Evolutionary conservation across 2,113 vertebrate species (phyloP).

Genomic region (Coptodon bakossiorum): DNA sequence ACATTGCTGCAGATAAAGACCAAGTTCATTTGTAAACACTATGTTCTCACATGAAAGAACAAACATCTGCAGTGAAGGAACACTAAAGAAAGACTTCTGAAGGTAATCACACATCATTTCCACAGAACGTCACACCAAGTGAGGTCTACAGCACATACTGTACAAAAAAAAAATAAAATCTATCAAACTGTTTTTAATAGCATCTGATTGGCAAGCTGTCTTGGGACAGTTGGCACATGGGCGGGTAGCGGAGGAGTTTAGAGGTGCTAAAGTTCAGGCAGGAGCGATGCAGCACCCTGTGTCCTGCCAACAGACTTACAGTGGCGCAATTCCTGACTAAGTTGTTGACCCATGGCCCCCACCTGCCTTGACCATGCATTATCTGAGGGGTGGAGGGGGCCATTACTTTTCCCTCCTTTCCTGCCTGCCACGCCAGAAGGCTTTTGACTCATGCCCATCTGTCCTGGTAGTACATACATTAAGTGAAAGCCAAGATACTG

Average conservation of each 20-base stretch:
- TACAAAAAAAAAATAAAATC: constrained; percentile 43
- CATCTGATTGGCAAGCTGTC: constrained; percentile 72
- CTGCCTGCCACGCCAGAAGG: constrained; percentile 69
- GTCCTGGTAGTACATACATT: constrained; percentile 67
- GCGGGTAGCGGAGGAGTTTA: constrained; percentile 73
- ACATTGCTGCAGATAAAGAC: not conserved
- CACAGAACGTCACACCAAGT: not conserved
- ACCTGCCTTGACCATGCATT: constrained; percentile 68
- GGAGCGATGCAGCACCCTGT: constrained; percentile 66
- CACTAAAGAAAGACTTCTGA: not conserved
- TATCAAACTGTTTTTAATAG: constrained; percentile 61
- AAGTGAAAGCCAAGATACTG: constrained; percentile 59
- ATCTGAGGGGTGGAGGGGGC: constrained; percentile 27
- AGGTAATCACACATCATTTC: not conserved
- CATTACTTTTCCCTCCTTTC: constrained; percentile 39
- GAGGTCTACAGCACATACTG: constrained; percentile 33
- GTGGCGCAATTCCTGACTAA: constrained; percentile 69
- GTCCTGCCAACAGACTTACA: constrained; percentile 68
- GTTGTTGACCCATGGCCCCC: constrained; percentile 70
- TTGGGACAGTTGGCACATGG: constrained; percentile 77
- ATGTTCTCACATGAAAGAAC: not conserved
- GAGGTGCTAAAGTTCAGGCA: constrained; percentile 74
- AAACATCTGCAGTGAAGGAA: not conserved
- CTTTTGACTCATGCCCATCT: constrained; percentile 79
- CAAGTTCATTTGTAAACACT: not conserved